Percentiles rank a stretch among this genome's conserved stretches.
Evolutionary conservation across 2,888 invertebrate genomes (phyloP).

Genomic region (Zaprionus bogoriensis): DNA sequence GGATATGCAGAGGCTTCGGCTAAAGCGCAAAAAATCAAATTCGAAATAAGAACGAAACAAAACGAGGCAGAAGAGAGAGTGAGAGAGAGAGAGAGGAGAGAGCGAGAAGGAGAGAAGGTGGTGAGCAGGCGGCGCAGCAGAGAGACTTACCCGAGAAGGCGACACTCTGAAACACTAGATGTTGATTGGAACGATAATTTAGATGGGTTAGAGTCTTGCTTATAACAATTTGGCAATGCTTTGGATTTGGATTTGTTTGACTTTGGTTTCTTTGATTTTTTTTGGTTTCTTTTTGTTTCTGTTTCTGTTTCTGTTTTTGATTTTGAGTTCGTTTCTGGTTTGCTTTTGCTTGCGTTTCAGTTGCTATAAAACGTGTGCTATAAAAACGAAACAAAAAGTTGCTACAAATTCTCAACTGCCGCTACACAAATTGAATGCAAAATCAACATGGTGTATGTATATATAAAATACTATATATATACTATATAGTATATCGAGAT

Average conservation of each 20-base stretch:
- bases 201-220: conserved; percentile 82
- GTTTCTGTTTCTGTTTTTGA: background rate
- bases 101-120: conserved; percentile 2
- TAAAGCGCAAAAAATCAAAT: background rate
- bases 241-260: conserved; percentile 12
- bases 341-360: conserved; percentile 23
- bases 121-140: conserved; percentile 5
- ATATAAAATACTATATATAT: conserved; percentile 9
- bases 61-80: conserved; percentile 8
- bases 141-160: conserved; percentile 94
- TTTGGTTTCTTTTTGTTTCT: conserved; percentile 2
- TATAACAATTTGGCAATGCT: conserved; percentile 80
- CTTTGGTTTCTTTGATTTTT: background rate
- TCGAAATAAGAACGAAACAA: background rate
- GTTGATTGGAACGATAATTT: conserved; percentile 82
- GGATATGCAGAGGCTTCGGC: background rate
- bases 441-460: background rate
- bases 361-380: conserved; percentile 36
- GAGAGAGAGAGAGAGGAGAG: background rate
- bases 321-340: conserved; percentile 25
- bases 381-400: conserved; percentile 43
- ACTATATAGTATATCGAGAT: conserved; percentile 13
- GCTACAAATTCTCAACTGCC: conserved; percentile 39
- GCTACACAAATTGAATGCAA: conserved; percentile 21
- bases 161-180: conserved; percentile 96